Conservation (phyloP, 2,113 vertebrate species). For the Actenoides hombroni region DNA sequence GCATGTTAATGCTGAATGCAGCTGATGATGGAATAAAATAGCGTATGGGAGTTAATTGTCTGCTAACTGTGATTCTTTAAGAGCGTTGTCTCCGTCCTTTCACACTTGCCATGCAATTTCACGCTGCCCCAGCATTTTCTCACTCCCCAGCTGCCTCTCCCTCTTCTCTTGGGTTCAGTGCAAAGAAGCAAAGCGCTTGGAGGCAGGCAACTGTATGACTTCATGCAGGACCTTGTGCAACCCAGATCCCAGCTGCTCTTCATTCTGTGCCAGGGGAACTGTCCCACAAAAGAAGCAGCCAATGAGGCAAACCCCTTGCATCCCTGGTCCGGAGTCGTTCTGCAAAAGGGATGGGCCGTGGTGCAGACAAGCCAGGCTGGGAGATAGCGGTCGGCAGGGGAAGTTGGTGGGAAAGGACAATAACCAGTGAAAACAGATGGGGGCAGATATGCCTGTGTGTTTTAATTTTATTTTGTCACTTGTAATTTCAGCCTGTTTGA, state of each 20-base stretch:
- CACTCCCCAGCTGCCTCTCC: neutral
- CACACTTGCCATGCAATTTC: neutral
- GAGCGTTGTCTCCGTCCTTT: neutral
- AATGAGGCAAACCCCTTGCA: neutral
- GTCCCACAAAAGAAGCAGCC: neutral
- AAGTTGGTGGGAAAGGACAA: neutral
- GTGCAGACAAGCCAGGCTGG: neutral
- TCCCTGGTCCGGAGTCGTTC: rapidly evolving
- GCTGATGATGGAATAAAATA: neutral
- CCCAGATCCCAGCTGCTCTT: neutral
- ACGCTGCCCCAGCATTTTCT: neutral
- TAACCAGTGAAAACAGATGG: neutral
- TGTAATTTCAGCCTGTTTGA: neutral
- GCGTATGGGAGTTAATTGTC: neutral
- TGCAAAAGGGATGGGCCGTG: neutral
- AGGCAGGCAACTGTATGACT: neutral
- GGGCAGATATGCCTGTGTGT: neutral
- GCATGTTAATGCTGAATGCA: rapidly evolving
- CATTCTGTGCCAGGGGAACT: rapidly evolving
- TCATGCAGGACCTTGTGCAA: neutral
- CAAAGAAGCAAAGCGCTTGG: neutral
- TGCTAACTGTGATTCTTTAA: neutral
- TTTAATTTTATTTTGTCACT: constrained; percentile 24
- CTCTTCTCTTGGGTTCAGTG: neutral
- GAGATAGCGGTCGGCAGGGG: neutral